Evolutionary conservation across 2,888 invertebrate genomes (phyloP), one percentile per base, ranked within the genome.

Genomic region (Cacoxenus indagator): DNA sequence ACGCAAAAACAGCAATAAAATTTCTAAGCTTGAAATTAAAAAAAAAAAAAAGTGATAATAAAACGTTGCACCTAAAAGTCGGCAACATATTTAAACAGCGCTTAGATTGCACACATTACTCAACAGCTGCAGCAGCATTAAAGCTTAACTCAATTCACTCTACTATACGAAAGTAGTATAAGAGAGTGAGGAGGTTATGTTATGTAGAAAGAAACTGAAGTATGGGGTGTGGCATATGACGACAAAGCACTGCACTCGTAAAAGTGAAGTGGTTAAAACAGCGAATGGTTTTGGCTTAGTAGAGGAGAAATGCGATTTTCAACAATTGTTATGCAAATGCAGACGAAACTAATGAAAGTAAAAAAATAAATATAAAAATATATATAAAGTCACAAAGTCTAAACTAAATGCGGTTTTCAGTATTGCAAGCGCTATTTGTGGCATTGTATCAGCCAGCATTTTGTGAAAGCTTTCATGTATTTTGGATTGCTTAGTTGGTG

Each of bases 311-410:
- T 61, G 37, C 22, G 27, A 57, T 27, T 37, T 22, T 11, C 31
- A 61, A 61, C 61, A 61, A 61, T 61, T 61, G 61, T 37, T 61
- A 61, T 61, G 61, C 61, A 61, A 61, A 61, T 61, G 31, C 51
- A 51, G 8, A 51, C 19, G 19, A 51, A 5, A 51, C 9, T 37
- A 37, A 51, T 37, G 61, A 61, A 37, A 3, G 1, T 17, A 37
- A 43, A 17, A 6, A 61, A 61, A 17, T 31, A 37, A 17, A 37
- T 2, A 22, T 17, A 14, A 43, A 37, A 37, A 64, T 11, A 37
- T 1, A 37, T 11, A 4, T 2, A 37, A 1, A 37, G 14, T 1
- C 37, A 37, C 1, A 37, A 31, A 31, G 31, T n/a, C n/a, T n/a
- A n/a, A n/a, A n/a, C n/a, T n/a, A n/a, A n/a, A n/a, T n/a, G n/a